Percentiles rank a stretch among this genome's conserved stretches.
Conservation (phyloP, 1,140 invertebrate species). For the Ctenoplectra terminalis region DNA sequence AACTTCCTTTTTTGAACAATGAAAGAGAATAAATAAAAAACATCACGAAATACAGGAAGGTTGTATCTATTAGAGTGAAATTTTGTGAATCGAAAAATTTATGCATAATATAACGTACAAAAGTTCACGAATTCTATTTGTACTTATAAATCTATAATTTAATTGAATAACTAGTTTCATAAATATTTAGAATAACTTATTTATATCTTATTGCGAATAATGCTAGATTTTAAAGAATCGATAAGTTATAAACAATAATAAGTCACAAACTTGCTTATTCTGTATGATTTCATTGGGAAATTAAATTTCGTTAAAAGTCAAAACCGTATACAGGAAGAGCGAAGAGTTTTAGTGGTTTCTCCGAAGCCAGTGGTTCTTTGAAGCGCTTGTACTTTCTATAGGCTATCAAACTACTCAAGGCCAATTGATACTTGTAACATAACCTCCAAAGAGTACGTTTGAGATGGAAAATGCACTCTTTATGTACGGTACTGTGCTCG, state of each 20-base stretch:
- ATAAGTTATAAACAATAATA: neutral
- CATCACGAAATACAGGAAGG: too few species aligned
- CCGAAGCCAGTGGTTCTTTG: neutral
- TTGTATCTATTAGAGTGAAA: too few species aligned
- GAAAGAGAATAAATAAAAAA: too few species aligned
- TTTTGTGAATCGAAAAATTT: too few species aligned
- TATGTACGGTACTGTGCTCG: neutral
- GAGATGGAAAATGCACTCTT: neutral
- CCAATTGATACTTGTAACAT: neutral
- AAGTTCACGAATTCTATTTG: too few species aligned
- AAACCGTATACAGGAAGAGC: neutral
- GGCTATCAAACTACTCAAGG: constrained; percentile 26
- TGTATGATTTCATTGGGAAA: neutral
- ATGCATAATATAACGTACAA: too few species aligned
- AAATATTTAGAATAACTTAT: too few species aligned
- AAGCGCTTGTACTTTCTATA: constrained; percentile 6
- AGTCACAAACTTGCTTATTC: neutral
- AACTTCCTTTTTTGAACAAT: too few species aligned
- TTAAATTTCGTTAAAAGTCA: neutral
- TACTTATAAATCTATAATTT: too few species aligned
- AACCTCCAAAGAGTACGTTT: neutral
- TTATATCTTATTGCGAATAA: too few species aligned
- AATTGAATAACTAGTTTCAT: too few species aligned
- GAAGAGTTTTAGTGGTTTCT: neutral
- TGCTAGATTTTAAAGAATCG: too few species aligned